Conservation (phyloP, 2,797 vertebrate genomes). For the Sebastiscus albofasciatus region DNA sequence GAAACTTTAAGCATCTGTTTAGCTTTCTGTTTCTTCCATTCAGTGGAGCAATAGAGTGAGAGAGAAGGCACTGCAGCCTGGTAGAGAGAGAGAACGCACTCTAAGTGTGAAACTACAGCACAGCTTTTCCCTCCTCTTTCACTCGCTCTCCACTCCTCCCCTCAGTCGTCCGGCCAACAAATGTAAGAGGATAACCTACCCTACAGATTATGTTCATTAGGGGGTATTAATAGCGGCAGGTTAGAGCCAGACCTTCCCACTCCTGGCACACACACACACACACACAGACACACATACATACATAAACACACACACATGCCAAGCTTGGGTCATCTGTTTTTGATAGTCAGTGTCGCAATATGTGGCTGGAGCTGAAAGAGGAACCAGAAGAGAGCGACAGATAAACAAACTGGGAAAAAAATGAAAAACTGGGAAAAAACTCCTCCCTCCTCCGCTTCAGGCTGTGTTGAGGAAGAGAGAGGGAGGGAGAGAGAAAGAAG, state of each 20-base stretch:
- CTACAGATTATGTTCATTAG: slow-evolving; percentile 87
- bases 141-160: slow-evolving; percentile 65
- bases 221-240: slow-evolving; percentile 93
- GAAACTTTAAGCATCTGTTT: slow-evolving; percentile 76
- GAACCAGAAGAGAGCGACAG: slow-evolving; percentile 32
- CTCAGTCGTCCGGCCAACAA: slow-evolving; percentile 71
- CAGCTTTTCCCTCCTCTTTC: slow-evolving; percentile 71
- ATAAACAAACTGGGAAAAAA: background rate
- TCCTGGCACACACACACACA: slow-evolving; percentile 39
- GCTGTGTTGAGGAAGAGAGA: slow-evolving; percentile 5
- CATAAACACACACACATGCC: slow-evolving; percentile 30
- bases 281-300: slow-evolving; percentile 25
- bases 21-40: slow-evolving; percentile 73
- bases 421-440: background rate
- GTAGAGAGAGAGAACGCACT: slow-evolving; percentile 14
- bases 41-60: slow-evolving; percentile 8
- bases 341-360: slow-evolving; percentile 73
- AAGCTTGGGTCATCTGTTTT: slow-evolving; percentile 69
- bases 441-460: slow-evolving; percentile 1
- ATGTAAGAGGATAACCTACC: slow-evolving; percentile 90
- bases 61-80: slow-evolving; percentile 49
- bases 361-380: slow-evolving; percentile 38
- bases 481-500: background rate
- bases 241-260: slow-evolving; percentile 78
- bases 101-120: slow-evolving; percentile 60